Evolutionary conservation across 2,797 vertebrate species (phyloP).

Genomic region (Pseudocheirus occidentalis): DNA sequence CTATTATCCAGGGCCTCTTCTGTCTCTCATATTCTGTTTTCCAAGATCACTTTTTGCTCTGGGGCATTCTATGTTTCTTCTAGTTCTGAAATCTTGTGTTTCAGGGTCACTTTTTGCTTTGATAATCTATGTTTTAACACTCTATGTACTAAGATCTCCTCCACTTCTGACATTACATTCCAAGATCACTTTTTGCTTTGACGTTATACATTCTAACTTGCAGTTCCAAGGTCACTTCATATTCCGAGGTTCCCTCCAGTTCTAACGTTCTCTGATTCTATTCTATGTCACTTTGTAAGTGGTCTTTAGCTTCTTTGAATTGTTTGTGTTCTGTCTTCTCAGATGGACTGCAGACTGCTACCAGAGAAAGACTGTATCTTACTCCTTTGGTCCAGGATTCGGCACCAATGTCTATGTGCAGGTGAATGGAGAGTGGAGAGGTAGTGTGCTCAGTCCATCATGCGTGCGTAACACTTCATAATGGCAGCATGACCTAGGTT

Average conservation of each 20-base stretch:
- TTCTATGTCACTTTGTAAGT: neutral
- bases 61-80: neutral
- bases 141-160: neutral
- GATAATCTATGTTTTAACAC: neutral
- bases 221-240: neutral
- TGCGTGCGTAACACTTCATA: neutral
- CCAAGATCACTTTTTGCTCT: neutral
- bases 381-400: neutral
- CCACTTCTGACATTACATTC: neutral
- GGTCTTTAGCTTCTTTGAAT: neutral
- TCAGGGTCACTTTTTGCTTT: neutral
- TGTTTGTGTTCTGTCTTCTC: neutral
- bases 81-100: neutral
- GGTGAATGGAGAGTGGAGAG: neutral
- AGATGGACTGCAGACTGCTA: neutral
- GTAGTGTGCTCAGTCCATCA: neutral
- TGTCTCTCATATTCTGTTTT: neutral
- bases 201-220: neutral
- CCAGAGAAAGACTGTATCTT: neutral
- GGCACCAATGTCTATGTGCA: neutral
- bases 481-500: neutral
- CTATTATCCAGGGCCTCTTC: neutral
- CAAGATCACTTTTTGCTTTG: neutral
- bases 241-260: neutral
- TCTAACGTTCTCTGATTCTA: neutral